Percentiles rank a stretch among this genome's conserved stretches.
Conservation (phyloP, 1,140 invertebrate species). For the Bombus soroeensis region DNA sequence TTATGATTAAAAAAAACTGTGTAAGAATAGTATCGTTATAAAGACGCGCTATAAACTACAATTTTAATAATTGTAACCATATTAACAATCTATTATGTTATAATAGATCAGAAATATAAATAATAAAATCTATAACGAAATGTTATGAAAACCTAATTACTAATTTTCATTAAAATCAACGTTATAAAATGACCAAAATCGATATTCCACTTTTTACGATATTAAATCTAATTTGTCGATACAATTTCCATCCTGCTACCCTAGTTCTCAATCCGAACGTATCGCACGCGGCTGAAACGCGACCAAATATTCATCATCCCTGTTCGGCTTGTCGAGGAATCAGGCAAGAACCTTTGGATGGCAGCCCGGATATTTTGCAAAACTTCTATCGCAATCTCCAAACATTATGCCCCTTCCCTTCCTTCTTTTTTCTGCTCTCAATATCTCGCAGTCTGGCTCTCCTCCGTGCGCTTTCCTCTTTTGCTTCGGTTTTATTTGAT, state of each 20-base stretch:
- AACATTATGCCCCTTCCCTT: conserved; percentile 7
- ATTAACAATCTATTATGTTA: too few relatives aligned
- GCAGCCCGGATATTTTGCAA: conserved; percentile 7
- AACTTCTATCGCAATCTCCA: background rate
- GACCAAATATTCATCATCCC: background rate
- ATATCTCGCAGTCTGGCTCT: conserved; percentile 8
- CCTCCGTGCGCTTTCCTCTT: background rate
- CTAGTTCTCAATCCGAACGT: background rate
- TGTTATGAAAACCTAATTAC: too few relatives aligned
- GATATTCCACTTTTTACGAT: background rate
- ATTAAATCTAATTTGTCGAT: background rate
- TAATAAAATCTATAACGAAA: too few relatives aligned
- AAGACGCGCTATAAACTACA: too few relatives aligned
- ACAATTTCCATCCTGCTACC: background rate
- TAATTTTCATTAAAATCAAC: too few relatives aligned
- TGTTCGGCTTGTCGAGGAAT: background rate
- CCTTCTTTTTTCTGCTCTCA: conserved; percentile 3
- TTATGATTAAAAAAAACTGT: too few relatives aligned
- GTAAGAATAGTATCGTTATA: too few relatives aligned
- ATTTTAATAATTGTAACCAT: too few relatives aligned
- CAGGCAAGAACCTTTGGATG: background rate
- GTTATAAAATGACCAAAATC: too few relatives aligned
- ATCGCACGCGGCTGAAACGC: background rate
- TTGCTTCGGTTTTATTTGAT: conserved; percentile 56
- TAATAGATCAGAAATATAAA: too few relatives aligned